Base-by-base conservation (phyloP, 2,797 vertebrate species). In the Danio jaintianensis region DNA sequence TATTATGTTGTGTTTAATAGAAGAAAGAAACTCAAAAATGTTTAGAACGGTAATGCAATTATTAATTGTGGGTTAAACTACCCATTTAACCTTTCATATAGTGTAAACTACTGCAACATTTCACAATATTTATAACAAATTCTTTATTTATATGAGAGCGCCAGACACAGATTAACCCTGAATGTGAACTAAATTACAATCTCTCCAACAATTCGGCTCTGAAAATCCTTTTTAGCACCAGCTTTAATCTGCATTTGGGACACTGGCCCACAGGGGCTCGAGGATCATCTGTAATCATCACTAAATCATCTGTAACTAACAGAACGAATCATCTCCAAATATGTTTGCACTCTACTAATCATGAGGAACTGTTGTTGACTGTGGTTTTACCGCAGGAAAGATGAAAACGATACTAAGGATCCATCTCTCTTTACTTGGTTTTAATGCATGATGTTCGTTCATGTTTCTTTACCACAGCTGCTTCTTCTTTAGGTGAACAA, bases 241-340 rank as follows among this genome's bases (percentile, higher is more conserved):
- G 7, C 53, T 3, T 4, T 68, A 59, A 78, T 68, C 52, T 11
- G 53, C 20, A 42, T 40, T 78, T 61, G 43, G 43, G 42, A 59
- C 63, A 20, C 6, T 6, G 55, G 42, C 75, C 53, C 22, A 1
- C 0, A 67, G 7, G 12, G 75, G 55, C 52, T 48, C 52, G 0
- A 36, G 56, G 59, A 78, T 15, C 38, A 55, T 66, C 38, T 76
- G 18, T 43, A 56, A 67, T 58, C 16, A 48, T 40, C 15, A 6
- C 18, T 38, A 69, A 52, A 69, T 8, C 66, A 69, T 48, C 55
- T 61, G 71, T 74, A 74, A 74, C 43, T 15, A 38, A 74, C 42
- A 29, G 15, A 74, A 12, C 9, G 1, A 61, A 36, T n/a, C 42
- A 10, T 36, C 20, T 47, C 16, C 47, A 40, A 36, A 45, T 48